Base-by-base conservation (phyloP, 1,140 invertebrate species). In the Harpegnathos saltator region DNA sequence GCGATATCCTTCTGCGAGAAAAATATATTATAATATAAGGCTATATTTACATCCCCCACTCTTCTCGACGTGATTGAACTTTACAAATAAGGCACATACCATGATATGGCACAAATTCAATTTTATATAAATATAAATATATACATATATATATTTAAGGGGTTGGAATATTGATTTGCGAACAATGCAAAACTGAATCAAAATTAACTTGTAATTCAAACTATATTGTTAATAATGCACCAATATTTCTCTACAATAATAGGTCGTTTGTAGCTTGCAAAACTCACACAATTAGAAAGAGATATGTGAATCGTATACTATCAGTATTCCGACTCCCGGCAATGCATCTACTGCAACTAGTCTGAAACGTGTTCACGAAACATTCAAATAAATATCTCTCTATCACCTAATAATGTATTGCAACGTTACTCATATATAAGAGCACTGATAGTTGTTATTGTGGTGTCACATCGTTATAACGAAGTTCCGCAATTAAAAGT, bases 351-450 rank as follows among this genome's bases (percentile, higher is more conserved):
- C 38, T 83, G 56, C 63, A 77, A 86, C 88, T 89, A 89, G 88
- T 89, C 88, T 86, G 77, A 89, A 89, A 86, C 71, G 87, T 89
- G 87, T 89, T 89, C 88, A 89, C 84, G 52, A 75, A 84, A 19
- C 75, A 88, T 88, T 81, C 61, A 81, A 84, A 83, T 82, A 86
- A 80, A 86, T 61, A 59, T 80, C n/a, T n/a, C n/a, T n/a, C 38
- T 89, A 86, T 83, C 74, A 88, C 56, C 74, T 83, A 85, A 82
- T 77, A 77, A 72, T 83, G 61, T 87, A 69, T 63, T 56, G 29
- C 26, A 78, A 50, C 85, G 83, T 87, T 87, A 87, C 82, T 52
- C 12, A 87, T 87, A 82, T 68, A 22, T 82, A 77, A 73, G 82
- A 88, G 83, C 84, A 84, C 74, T 86, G 62, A 84, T 89, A 89